A percentile compares a stretch with the other conserved stretches of the same genome.
These are phyloP conservation scores for Alces alces DNA, from an alignment of 2,113 vertebrate genomes.

Conservation along the genomic window DNA sequence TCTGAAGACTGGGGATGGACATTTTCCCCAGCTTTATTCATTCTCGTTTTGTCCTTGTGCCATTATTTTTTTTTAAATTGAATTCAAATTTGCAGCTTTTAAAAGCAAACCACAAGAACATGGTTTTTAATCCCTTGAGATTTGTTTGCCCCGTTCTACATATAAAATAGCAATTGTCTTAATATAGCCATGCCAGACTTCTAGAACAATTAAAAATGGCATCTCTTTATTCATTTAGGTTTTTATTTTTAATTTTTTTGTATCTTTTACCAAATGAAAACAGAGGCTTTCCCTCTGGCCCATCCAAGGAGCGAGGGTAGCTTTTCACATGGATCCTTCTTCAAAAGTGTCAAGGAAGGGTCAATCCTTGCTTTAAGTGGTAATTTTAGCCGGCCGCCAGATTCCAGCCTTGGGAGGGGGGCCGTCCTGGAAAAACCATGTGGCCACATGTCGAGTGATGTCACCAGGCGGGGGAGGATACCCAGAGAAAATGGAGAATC, in stretches of 20 bases:
- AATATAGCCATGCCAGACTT: neutral
- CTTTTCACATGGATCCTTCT: neutral
- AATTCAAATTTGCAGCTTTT: constrained; percentile 64
- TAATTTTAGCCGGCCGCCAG: neutral
- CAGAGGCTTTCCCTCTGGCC: neutral
- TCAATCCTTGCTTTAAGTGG: neutral
- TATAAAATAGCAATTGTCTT: neutral
- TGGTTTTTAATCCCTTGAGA: constrained; percentile 52
- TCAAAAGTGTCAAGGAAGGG: neutral
- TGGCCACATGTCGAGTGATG: neutral
- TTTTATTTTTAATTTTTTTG: neutral
- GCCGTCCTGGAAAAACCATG: neutral
- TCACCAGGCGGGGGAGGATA: neutral
- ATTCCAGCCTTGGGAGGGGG: neutral
- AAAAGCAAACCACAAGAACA: constrained; percentile 57
- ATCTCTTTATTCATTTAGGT: neutral
- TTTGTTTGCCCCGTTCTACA: constrained; percentile 4
- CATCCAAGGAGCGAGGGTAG: fast-evolving
- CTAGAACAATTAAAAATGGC: neutral
- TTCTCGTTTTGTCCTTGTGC: constrained; percentile 6
- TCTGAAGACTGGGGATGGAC: neutral
- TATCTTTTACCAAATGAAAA: neutral
- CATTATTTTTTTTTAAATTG: neutral
- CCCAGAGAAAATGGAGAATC: neutral
- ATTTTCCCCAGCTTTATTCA: neutral